Base-by-base conservation (phyloP, 2,888 invertebrate species). In the Acholoe squamosa region DNA sequence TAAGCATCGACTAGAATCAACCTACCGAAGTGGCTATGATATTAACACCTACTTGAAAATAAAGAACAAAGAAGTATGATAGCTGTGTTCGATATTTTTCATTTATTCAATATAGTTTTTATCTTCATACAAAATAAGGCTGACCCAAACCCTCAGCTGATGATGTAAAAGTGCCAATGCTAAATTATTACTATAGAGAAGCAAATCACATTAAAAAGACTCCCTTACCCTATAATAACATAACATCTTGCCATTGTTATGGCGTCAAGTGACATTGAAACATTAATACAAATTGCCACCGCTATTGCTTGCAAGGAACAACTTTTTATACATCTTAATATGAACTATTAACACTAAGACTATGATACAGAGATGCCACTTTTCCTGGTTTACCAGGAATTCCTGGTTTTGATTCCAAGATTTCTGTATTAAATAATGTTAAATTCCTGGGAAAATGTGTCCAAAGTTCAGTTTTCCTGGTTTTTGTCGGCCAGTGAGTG, bases 81-180 rank as follows among this genome's bases (percentile, higher is more conserved):
- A 43, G 10, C n/a, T 19, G 61, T n/a, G n/a, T 61, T n/a, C 12
- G 61, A 61, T n/a, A n/a, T 61, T 61, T 61, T 14, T 61, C 61
- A 61, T 61, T 61, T 61, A 61, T n/a, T 61, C 61, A 61, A 61
- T 61, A 61, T 80, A 31, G n/a, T 76, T 31, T 25, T 28, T 76
- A 76, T 25, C 28, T 80, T 80, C 12, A 10, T 80, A 80, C 80
- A 80, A 80, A 80, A 80, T 80, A 80, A 80, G 80, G 80, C 80
- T 80, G 34, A 19, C 43, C 80, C 80, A 22, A 19, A 34, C 43
- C 80, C 43, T 80, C 80, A 33, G 34, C 33, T 80, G 80, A 1
- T 28, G 76, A 31, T 80, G 80, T 33, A 80, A 43, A 16, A n/a
- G 33, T 43, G 10, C 34, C 33, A 80, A 28, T 10, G 43, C 43